Conservation (phyloP, 1,140 invertebrate genomes). For the Grapholita molesta region DNA sequence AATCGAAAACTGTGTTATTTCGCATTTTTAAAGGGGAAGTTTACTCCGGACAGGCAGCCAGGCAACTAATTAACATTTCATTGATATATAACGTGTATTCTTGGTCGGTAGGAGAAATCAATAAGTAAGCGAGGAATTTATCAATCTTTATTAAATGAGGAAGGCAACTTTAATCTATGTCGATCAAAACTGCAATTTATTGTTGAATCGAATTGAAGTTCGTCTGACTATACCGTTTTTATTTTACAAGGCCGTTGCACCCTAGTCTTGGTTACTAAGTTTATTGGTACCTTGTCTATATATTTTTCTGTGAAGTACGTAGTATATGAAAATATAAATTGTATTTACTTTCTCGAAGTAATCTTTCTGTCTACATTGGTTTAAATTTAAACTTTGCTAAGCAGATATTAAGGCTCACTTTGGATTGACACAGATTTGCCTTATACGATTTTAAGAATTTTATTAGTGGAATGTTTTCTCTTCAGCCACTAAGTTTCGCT, state of each 20-base stretch:
- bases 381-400: not conserved
- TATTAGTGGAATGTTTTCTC: not conserved
- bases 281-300: not conserved
- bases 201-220: not conserved
- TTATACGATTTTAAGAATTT: not conserved
- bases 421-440: not conserved
- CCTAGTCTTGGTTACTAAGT: not conserved
- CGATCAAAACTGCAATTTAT: not conserved
- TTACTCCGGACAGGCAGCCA: too few relatives aligned
- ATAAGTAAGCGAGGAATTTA: too few relatives aligned
- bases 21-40: too few relatives aligned
- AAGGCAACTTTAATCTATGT: not conserved
- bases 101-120: too few relatives aligned
- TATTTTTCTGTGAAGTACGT: too few relatives aligned
- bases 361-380: not conserved
- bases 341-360: not conserved
- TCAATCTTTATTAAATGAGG: not conserved
- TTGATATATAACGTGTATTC: too few relatives aligned
- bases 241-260: not conserved
- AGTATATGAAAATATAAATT: not conserved
- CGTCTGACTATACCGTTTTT: not conserved
- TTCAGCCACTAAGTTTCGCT: slow-evolving; percentile 5
- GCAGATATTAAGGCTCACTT: not conserved
- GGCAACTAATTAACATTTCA: too few relatives aligned
- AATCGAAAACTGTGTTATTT: too few relatives aligned